Percentiles rank a stretch among this genome's conserved stretches.
These are phyloP conservation scores for Dermochelys coriacea DNA, from an alignment of 2,797 vertebrate genomes.

Conservation along the genomic window DNA sequence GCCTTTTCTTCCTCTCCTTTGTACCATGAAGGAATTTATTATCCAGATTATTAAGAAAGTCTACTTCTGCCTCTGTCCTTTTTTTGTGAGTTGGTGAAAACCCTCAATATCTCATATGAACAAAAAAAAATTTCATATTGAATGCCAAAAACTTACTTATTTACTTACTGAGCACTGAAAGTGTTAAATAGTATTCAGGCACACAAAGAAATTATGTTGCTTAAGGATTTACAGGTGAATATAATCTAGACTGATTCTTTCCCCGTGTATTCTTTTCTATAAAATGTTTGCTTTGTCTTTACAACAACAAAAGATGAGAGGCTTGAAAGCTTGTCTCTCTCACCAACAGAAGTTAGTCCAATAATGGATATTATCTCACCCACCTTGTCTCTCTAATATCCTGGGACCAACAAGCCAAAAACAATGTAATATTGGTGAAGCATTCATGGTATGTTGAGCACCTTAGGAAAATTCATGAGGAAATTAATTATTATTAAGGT, in stretches of 20 bases:
- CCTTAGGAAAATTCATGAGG: not conserved
- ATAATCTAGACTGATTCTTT: not conserved
- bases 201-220: not conserved
- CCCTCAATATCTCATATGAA: not conserved
- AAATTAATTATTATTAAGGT: not conserved
- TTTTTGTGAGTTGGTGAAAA: not conserved
- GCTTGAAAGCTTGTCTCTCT: not conserved
- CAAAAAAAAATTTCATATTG: not conserved
- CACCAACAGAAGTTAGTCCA: not conserved
- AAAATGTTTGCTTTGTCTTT: not conserved
- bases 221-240: not conserved
- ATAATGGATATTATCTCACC: not conserved
- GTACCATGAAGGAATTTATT: not conserved
- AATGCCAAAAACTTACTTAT: not conserved
- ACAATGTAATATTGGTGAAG: too few species aligned
- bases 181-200: not conserved
- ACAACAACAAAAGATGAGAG: too few species aligned
- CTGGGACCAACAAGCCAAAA: too few species aligned
- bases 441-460: too few species aligned
- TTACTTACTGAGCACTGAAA: not conserved
- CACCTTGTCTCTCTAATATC: too few species aligned
- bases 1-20: not conserved
- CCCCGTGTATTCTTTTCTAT: not conserved
- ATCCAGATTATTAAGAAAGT: not conserved
- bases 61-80: not conserved